These are phyloP conservation scores for Troilus luridus DNA, from an alignment of 2,888 invertebrate species.

Conservation along the genomic window DNA sequence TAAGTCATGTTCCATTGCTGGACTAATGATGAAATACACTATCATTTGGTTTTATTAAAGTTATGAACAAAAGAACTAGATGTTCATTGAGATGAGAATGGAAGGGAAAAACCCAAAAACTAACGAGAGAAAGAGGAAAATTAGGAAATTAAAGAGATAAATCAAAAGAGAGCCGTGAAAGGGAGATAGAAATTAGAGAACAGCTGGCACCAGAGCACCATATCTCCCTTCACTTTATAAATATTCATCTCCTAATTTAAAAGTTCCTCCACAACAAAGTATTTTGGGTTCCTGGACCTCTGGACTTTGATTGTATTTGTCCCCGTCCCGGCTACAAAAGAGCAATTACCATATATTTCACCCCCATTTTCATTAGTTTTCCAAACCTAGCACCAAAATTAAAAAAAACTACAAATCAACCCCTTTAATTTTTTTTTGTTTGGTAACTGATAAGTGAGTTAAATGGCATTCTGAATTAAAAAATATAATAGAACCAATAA, in stretches of 20 bases:
- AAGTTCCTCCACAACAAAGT: conserved; percentile 45
- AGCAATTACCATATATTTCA: conserved; percentile 41
- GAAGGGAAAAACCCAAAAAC: not conserved
- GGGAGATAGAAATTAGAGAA: conserved; percentile 33
- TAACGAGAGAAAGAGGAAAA: conserved; percentile 25
- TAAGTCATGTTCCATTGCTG: not conserved
- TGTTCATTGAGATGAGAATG: not conserved
- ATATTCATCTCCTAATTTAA: conserved; percentile 49
- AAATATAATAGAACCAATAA: too few relatives aligned
- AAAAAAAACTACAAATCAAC: conserved; percentile 21
- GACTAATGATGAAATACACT: not conserved
- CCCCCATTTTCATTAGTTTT: conserved; percentile 25
- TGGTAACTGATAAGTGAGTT: not conserved
- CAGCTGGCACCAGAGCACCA: not conserved
- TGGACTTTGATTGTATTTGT: conserved; percentile 44
- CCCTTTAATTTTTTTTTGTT: not conserved
- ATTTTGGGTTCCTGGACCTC: conserved; percentile 19
- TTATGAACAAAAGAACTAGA: not conserved
- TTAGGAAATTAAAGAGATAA: conserved; percentile 45
- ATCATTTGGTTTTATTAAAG: not conserved
- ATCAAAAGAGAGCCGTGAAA: conserved; percentile 14
- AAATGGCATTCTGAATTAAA: too few relatives aligned
- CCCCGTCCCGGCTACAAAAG: conserved; percentile 20
- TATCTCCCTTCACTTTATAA: conserved; percentile 43
- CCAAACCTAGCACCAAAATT: conserved; percentile 11